phyloP scores from a whole-genome alignment of 23 tunicate species.

The Ascidia mentula region DNA sequence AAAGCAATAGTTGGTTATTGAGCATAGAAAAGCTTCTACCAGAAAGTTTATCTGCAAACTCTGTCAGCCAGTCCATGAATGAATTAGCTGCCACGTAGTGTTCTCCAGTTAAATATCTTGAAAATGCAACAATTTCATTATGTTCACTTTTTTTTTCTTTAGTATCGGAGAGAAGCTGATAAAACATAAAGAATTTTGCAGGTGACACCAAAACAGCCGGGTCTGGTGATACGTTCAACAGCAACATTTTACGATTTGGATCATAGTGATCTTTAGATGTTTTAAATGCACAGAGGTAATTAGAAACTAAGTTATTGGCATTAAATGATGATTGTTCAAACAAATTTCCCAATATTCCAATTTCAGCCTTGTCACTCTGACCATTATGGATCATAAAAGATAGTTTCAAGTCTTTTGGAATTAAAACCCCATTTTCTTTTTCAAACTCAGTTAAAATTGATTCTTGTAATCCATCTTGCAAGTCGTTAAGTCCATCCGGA shows the following conservation, averaged over 20 bases:
- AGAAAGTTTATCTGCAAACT: conserved; percentile 18
- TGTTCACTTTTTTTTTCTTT: neutral
- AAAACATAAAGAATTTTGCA: neutral
- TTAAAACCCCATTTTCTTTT: conserved; percentile 9
- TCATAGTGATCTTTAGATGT: neutral
- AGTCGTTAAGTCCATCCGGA: conserved; percentile 18
- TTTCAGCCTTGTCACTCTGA: neutral
- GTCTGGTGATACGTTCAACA: neutral
- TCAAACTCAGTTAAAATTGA: conserved; percentile 14
- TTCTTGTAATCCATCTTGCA: conserved; percentile 35
- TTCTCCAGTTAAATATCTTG: conserved; percentile 1
- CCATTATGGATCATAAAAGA: conserved; percentile 46
- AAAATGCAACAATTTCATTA: neutral
- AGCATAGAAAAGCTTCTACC: neutral
- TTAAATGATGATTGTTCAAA: conserved; percentile 14
- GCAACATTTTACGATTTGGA: neutral
- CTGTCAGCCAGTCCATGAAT: conserved; percentile 31
- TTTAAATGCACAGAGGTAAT: neutral
- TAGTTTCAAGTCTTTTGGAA: conserved; percentile 31
- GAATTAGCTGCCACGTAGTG: conserved; percentile 6
- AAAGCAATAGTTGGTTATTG: conserved; percentile 10
- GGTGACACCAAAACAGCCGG: neutral
- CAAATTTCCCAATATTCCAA: conserved; percentile 38
- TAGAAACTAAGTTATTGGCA: neutral
- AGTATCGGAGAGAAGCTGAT: neutral